These are phyloP conservation scores for Urophycis tenuis DNA, from an alignment of 2,797 vertebrate genomes.

Conservation along the genomic window DNA sequence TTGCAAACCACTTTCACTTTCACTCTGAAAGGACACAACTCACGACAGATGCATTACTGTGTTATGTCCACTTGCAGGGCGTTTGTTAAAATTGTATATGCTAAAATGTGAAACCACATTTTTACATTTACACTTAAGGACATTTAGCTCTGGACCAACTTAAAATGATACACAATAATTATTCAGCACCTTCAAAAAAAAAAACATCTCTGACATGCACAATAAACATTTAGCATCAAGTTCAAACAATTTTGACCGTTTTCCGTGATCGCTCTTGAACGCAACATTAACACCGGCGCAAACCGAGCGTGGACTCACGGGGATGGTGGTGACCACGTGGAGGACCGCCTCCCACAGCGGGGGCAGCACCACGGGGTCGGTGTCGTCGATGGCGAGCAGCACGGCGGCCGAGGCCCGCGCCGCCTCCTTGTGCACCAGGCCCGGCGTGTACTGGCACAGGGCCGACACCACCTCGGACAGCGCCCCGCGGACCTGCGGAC, in stretches of 20 bases:
- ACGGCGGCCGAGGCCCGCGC: constrained; percentile 79
- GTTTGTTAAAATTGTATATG: not conserved
- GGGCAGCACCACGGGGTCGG: constrained; percentile 86
- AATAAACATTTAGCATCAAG: too few species aligned
- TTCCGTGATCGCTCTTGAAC: too few species aligned
- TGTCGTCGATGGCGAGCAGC: constrained; percentile 88
- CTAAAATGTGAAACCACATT: too few species aligned
- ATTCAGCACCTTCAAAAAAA: too few species aligned
- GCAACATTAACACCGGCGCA: not conserved
- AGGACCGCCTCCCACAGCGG: constrained; percentile 92
- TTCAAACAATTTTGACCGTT: too few species aligned
- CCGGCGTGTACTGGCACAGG: constrained; percentile 79
- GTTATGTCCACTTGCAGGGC: not conserved
- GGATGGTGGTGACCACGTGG: constrained; percentile 73
- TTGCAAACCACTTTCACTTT: not conserved
- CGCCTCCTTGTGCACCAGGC: constrained; percentile 77
- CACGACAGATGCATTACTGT: not conserved
- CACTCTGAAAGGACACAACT: not conserved
- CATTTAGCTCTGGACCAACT: too few species aligned
- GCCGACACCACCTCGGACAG: constrained; percentile 87
- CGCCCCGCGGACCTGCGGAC: constrained; percentile 82
- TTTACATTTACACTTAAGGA: too few species aligned
- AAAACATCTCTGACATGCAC: too few species aligned
- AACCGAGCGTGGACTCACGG: constrained; percentile 66
- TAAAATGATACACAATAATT: too few species aligned